Conservation (phyloP, 2,888 invertebrate species). For the Epinotia demarniana region DNA sequence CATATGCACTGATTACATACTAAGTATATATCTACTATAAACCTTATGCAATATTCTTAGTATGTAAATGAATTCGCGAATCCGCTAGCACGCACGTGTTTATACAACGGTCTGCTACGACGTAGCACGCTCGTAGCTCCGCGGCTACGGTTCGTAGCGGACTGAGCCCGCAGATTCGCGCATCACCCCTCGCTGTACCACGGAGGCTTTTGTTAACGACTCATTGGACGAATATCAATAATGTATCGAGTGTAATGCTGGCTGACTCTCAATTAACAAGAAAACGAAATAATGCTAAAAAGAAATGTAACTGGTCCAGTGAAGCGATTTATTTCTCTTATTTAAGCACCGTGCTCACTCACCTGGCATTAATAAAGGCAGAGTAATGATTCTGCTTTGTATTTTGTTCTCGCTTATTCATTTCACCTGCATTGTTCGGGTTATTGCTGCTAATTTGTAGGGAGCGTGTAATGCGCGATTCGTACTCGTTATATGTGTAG, state of each 20-base stretch:
- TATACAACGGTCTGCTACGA: constrained; percentile 37
- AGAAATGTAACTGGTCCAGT: constrained; percentile 40
- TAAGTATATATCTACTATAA: constrained; percentile 1
- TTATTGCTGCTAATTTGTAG: constrained; percentile 43
- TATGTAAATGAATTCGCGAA: constrained; percentile 18
- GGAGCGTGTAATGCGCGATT: constrained; percentile 24
- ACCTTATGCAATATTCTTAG: constrained; percentile 7
- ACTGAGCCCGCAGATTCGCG: constrained; percentile 74
- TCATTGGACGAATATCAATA: constrained; percentile 53
- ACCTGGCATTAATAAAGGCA: constrained; percentile 56
- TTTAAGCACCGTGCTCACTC: constrained; percentile 38
- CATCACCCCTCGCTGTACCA: constrained; percentile 62
- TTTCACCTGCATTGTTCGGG: constrained; percentile 56
- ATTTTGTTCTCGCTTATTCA: constrained; percentile 39
- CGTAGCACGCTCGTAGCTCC: constrained; percentile 69
- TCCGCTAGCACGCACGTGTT: constrained; percentile 21
- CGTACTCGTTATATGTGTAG: constrained; percentile 4
- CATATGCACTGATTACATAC: constrained; percentile 11
- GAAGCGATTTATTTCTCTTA: constrained; percentile 11
- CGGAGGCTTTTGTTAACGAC: constrained; percentile 58
- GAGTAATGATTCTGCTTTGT: constrained; percentile 55
- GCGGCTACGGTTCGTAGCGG: constrained; percentile 73
- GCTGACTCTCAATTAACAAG: constrained; percentile 46
- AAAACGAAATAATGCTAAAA: constrained; percentile 40
- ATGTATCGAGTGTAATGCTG: constrained; percentile 55